Evolutionary conservation across 2,113 vertebrate species (phyloP), one percentile per base, ranked within the genome.

Genomic region (Ictalurus furcatus): DNA sequence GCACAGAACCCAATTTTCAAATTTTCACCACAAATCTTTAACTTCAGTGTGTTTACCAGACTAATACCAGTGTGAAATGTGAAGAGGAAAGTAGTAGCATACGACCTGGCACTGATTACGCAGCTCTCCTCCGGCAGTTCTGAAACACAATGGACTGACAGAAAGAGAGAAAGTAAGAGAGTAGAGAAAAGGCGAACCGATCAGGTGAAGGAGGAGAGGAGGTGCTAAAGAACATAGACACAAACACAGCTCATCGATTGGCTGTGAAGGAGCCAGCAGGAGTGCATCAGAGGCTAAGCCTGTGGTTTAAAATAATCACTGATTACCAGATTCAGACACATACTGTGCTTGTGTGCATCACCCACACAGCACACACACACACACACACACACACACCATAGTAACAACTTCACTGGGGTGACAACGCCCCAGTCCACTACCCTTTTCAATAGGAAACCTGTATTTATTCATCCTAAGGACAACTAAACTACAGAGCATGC

Each of bases 301-400:
- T 90, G 80, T 65, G 88, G 65, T 92, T 91, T 92, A 88, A 91
- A 90, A 87, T 87, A 91, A 92, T 78, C 69, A 85, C 88, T 65
- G 88, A 91, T 89, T 90, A 92, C 87, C 76, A 88, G 90, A 90
- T 90, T 76, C 44, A 79, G 61, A 65, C 44, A 83, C 90, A 88
- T 82, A 59, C 84, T 87, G 80, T 78, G 90, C 87, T 67, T 82
- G 52, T 59, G 79, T 73, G 65, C 56, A 28, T 80, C 61, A 85
- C 34, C 14, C 40, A 84, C 65, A 85, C 63, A 74, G n/a, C 16
- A 73, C 91, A 85, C 61, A 85, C 37, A 61, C 34, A 34, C 34
- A 30, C 61, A 69, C 65, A 69, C 28, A 65, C 84, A 86, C 65
- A 48, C 30, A 74, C 59, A 54, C 88, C 52, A 23, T 30, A 85